Conservation (phyloP, 2,797 vertebrate species). For the Lepilemur ruficaudatus region DNA sequence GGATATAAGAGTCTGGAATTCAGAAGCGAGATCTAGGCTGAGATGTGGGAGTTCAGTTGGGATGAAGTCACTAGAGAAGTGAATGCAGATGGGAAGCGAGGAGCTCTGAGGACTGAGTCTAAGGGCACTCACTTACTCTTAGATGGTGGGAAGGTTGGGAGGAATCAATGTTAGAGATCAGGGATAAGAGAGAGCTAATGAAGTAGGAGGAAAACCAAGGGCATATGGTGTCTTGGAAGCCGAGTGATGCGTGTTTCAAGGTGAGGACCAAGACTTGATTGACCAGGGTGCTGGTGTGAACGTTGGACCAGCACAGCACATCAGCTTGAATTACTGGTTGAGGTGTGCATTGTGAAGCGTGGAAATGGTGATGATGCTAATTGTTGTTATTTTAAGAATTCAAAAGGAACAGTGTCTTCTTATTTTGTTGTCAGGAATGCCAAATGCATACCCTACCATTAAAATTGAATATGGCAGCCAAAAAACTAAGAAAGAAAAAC, state of each 20-base stretch:
- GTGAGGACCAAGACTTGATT: neutral
- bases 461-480: conserved; percentile 62
- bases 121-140: neutral
- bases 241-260: neutral
- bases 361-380: neutral
- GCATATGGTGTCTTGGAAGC: neutral
- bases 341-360: neutral
- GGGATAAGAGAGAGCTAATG: neutral
- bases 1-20: neutral
- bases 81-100: neutral
- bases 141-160: neutral
- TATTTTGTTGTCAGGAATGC: conserved; percentile 77
- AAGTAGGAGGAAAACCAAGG: neutral
- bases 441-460: conserved; percentile 73
- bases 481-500: conserved; percentile 66
- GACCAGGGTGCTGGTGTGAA: neutral
- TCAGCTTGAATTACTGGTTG: neutral
- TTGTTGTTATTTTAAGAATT: conserved; percentile 66
- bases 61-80: neutral
- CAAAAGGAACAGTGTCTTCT: conserved; percentile 51
- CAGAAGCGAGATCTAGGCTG: neutral
- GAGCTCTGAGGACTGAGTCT: neutral
- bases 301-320: neutral
- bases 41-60: neutral
- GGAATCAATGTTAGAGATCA: neutral